Conservation (phyloP, 2,113 vertebrate species). For the Siphamia tubifer region DNA sequence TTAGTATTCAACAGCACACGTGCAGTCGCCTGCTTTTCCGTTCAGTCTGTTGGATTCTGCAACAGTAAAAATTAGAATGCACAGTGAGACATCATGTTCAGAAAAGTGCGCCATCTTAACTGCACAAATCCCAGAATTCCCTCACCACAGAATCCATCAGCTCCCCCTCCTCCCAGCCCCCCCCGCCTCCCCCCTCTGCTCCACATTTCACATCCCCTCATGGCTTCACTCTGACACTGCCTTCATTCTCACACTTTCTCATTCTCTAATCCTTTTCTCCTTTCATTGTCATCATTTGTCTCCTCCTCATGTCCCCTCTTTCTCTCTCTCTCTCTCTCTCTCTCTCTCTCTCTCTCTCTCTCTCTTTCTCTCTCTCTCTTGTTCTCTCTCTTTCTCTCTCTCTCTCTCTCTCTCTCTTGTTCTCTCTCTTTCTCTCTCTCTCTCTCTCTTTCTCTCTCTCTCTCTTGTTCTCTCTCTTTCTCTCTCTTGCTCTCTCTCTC, state of each 20-base stretch:
- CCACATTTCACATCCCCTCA: not conserved
- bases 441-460: not conserved
- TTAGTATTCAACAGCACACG: not conserved
- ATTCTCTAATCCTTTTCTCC: not conserved
- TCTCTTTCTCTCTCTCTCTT: slow-evolving; percentile 6
- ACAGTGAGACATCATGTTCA: not conserved
- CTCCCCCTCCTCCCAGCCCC: no score
- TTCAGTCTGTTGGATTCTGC: not conserved
- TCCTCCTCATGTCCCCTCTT: not conserved
- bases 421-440: not conserved
- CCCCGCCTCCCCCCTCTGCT: not conserved
- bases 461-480: not conserved
- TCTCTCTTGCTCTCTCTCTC: no score
- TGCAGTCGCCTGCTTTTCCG: not conserved
- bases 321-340: no score
- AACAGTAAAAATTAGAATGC: not conserved
- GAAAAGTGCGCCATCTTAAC: slow-evolving; percentile 7
- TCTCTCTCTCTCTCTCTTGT: not conserved
- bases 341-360: not conserved
- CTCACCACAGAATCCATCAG: not conserved
- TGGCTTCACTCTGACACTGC: not conserved
- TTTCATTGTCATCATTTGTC: slow-evolving; percentile 23
- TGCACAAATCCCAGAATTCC: slow-evolving; percentile 26
- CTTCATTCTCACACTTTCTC: not conserved
- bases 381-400: no score